phyloP scores from a whole-genome alignment of 2,888 invertebrate genomes.

The Rhagium mordax region DNA sequence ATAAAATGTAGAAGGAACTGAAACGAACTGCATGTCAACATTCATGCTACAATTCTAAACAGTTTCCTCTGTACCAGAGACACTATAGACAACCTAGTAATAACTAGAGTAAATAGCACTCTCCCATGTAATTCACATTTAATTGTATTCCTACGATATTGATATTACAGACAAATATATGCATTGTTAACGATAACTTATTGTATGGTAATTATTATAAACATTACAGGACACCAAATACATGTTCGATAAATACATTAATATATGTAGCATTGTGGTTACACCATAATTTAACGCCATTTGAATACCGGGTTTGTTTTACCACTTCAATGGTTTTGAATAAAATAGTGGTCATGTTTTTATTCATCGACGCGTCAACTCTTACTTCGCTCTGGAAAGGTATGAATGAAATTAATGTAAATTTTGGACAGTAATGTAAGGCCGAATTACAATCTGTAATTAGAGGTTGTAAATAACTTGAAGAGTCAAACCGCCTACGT shows the following conservation, averaged over 20 bases:
- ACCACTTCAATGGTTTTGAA: slow-evolving; percentile 19
- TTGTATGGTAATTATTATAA: slow-evolving; percentile 47
- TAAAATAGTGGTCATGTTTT: slow-evolving; percentile 18
- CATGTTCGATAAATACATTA: slow-evolving; percentile 27
- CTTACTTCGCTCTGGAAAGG: not conserved
- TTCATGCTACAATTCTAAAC: too few species aligned
- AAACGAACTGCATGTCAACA: too few species aligned
- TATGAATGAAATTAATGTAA: slow-evolving; percentile 28
- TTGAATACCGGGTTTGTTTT: slow-evolving; percentile 17
- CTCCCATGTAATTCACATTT: slow-evolving; percentile 36
- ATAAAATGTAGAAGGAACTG: too few species aligned
- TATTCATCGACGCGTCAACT: slow-evolving; percentile 24
- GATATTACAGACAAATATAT: slow-evolving; percentile 44
- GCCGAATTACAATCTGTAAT: not conserved
- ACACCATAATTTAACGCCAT: slow-evolving; percentile 26
- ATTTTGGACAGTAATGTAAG: slow-evolving; percentile 12
- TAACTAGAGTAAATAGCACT: slow-evolving; percentile 1
- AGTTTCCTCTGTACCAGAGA: not conserved
- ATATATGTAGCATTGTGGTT: slow-evolving; percentile 18
- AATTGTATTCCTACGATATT: slow-evolving; percentile 36
- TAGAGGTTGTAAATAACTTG: slow-evolving; percentile 27
- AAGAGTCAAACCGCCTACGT: not conserved
- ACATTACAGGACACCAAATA: slow-evolving; percentile 30
- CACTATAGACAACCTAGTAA: not conserved
- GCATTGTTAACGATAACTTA: slow-evolving; percentile 41